Evolutionary conservation across 2,888 invertebrate species (phyloP).

Genomic region (Pecten maximus): DNA sequence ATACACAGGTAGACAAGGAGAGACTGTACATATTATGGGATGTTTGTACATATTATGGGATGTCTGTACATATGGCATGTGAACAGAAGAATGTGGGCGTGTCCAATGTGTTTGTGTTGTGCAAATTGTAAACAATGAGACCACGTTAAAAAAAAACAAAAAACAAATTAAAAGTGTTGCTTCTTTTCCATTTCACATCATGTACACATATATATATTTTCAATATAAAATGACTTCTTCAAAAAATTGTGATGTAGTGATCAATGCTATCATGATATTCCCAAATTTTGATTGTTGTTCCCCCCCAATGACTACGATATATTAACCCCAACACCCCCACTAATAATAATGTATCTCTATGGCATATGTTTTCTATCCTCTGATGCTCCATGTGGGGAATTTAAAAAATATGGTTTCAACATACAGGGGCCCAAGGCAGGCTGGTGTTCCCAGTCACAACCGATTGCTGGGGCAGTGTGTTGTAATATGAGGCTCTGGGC

Average conservation of each 20-base stretch:
- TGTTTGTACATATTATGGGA: not conserved
- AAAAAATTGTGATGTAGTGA: not conserved
- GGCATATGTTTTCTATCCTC: not conserved
- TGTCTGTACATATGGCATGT: not conserved
- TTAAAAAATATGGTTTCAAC: not conserved
- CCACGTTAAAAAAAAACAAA: constrained; percentile 6
- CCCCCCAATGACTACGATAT: not conserved
- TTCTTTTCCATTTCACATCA: not conserved
- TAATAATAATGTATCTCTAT: not conserved
- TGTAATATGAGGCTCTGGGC: not conserved
- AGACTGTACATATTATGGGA: constrained; percentile 3
- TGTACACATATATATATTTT: constrained; percentile 27
- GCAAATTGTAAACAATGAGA: not conserved
- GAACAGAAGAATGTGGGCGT: not conserved
- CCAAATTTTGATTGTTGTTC: constrained; percentile 7
- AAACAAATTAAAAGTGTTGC: constrained; percentile 31
- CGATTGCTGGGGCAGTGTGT: not conserved
- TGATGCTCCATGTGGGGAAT: constrained; percentile 5
- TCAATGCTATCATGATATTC: not conserved
- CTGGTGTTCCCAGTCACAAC: constrained; percentile 1
- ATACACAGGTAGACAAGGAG: constrained; percentile 31
- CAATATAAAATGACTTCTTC: constrained; percentile 26
- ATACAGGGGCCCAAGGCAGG: constrained; percentile 7
- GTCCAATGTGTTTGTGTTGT: constrained; percentile 14
- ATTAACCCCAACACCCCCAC: not conserved